Evolutionary conservation across 2,888 invertebrate genomes (phyloP), one percentile per base, ranked within the genome.

Genomic region (Galeopsomyia nigrocyanea): DNA sequence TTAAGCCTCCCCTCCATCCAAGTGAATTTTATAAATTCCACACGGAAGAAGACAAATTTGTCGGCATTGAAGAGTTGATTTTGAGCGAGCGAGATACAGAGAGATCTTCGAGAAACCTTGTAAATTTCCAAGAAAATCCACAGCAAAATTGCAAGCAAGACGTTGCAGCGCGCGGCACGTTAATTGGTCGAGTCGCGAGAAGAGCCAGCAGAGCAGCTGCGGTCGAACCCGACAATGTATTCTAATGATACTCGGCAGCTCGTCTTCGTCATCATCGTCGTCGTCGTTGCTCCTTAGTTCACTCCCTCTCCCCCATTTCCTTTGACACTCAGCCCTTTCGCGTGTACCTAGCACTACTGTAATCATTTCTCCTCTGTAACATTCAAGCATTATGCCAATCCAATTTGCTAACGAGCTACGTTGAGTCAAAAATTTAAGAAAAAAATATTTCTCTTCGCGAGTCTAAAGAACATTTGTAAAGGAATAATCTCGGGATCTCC

Each of bases 111-210:
- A 58, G 63, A 58, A 68, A 68, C 68, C 53, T 64, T 72, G 39
- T 55, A 53, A 58, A 64, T 64, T 60, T 22, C 46, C 14, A 39
- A 39, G 60, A 73, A 46, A 65, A 68, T 39, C 67, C 49, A 49
- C 49, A 68, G 74, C n/a, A 62, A 65, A 68, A 75, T 70, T 68
- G 14, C 70, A 39, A 39, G 10, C 39, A 39, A 39, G 39, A 39
- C 7, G 39, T 39, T 31, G 31, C 31, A n/a, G n/a, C n/a, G n/a
- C 26, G 39, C 39, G 13, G 39, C 46, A 49, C 19, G 63, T 49
- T 74, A 81, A 81, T 82, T 81, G 79, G 79, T 79, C 77, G 78
- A 81, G 81, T 81, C 78, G 78, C 64, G 75, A n/a, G 78, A 79
- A 80, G 80, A 77, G n/a, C n/a, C n/a, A n/a, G 77, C 78, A 72